Evolutionary conservation across 2,888 invertebrate genomes (phyloP).

Genomic region (Proisotoma minuta): DNA sequence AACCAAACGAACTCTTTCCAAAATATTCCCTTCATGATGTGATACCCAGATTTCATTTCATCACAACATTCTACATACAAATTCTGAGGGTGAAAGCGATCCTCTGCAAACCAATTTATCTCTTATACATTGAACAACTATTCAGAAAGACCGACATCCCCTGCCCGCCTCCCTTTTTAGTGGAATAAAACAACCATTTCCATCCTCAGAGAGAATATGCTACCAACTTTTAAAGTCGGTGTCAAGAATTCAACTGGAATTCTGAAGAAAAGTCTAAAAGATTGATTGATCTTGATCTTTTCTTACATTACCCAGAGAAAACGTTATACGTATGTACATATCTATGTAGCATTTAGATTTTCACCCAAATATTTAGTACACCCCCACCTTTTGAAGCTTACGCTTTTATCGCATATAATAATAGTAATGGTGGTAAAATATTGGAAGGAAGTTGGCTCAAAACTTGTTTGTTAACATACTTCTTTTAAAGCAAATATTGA

Average conservation of each 20-base stretch:
- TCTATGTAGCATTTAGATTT: no score
- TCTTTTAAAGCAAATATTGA: background rate
- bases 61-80: background rate
- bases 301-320: background rate
- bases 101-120: background rate
- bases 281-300: conserved; percentile 5
- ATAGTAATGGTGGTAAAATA: no score
- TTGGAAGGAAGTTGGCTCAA: no score
- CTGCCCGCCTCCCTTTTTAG: background rate
- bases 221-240: background rate
- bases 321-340: no score
- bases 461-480: no score
- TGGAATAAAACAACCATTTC: background rate
- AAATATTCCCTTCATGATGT: background rate
- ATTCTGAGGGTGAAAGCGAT: background rate
- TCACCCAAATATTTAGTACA: no score
- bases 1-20: background rate
- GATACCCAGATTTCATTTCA: conserved; percentile 2
- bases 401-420: no score
- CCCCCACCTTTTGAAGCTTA: no score
- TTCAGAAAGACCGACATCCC: background rate
- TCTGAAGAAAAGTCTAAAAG: background rate
- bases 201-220: background rate
- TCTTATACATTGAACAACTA: background rate
- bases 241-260: conserved; percentile 2